Evolutionary conservation across 92 coral and sea anemone species (phyloP).

Genomic region (Actinernus sp.): DNA sequence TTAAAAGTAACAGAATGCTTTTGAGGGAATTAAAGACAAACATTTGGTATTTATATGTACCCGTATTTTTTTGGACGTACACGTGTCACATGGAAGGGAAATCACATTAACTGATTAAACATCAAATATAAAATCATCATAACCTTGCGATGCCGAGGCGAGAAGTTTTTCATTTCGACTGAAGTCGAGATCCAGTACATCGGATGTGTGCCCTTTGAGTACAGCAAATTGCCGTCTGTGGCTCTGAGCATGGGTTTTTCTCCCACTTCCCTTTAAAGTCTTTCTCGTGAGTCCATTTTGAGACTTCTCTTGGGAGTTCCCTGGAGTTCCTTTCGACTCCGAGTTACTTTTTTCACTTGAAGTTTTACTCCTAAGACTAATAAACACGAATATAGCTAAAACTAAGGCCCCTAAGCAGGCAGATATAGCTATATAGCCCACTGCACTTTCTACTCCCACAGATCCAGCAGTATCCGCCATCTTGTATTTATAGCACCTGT

Average conservation of each 20-base stretch:
- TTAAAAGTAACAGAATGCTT: too few species aligned
- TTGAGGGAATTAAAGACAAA: too few species aligned
- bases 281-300: slow-evolving; percentile 48
- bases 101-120: neutral
- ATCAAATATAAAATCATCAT: neutral
- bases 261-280: slow-evolving; percentile 28
- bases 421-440: slow-evolving; percentile 67
- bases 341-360: slow-evolving; percentile 21
- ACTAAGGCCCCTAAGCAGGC: slow-evolving; percentile 80
- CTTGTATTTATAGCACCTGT: slow-evolving; percentile 66
- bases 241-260: slow-evolving; percentile 51
- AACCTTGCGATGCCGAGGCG: slow-evolving; percentile 95
- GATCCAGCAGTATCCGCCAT: slow-evolving; percentile 89
- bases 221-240: slow-evolving; percentile 84
- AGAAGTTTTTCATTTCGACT: slow-evolving; percentile 88
- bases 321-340: slow-evolving; percentile 27
- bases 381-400: slow-evolving; percentile 70
- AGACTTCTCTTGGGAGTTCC: slow-evolving; percentile 28
- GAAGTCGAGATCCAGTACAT: slow-evolving; percentile 89
- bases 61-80: too few species aligned
- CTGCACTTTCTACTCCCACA: slow-evolving; percentile 39
- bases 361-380: slow-evolving; percentile 61
- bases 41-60: too few species aligned
- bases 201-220: slow-evolving; percentile 93
- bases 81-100: neutral